Percentiles rank a stretch among this genome's conserved stretches.
Conservation (phyloP, 2,888 invertebrate genomes). For the Andrena chrysosceles region DNA sequence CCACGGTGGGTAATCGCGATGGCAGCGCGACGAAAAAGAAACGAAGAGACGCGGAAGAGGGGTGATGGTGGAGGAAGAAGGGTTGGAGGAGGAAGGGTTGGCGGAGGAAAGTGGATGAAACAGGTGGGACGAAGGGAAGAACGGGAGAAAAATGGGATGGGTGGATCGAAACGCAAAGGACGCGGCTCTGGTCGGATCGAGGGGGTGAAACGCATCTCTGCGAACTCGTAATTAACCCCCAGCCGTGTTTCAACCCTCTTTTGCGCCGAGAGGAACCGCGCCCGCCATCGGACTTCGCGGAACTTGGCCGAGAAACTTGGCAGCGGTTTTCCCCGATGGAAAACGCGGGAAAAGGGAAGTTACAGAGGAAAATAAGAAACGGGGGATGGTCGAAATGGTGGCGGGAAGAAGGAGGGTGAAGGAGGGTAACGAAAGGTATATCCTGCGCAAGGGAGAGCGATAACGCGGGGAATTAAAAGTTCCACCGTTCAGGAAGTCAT, state of each 20-base stretch:
- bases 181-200: constrained; percentile 9
- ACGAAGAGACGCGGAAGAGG: neutral
- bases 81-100: no score
- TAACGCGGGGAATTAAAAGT: constrained; percentile 59
- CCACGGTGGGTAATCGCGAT: constrained; percentile 12
- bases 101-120: neutral
- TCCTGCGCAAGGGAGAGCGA: constrained; percentile 30
- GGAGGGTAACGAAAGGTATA: constrained; percentile 25
- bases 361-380: constrained; percentile 38
- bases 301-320: constrained; percentile 53
- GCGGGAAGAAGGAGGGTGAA: neutral
- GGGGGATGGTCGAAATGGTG: constrained; percentile 4
- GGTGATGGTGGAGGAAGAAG: neutral
- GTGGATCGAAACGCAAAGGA: neutral
- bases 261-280: constrained; percentile 35
- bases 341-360: constrained; percentile 39
- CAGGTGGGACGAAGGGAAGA: neutral
- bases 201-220: constrained; percentile 55
- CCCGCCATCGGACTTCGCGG: constrained; percentile 52
- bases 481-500: constrained; percentile 35
- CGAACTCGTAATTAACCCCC: constrained; percentile 72
- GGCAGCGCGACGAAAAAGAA: neutral
- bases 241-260: constrained; percentile 48
- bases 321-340: constrained; percentile 28
- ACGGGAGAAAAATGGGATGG: neutral